Percentiles rank a stretch among this genome's conserved stretches.
These are phyloP conservation scores for Halictus ligatus DNA, from an alignment of 2,888 invertebrate species.

Conservation along the genomic window DNA sequence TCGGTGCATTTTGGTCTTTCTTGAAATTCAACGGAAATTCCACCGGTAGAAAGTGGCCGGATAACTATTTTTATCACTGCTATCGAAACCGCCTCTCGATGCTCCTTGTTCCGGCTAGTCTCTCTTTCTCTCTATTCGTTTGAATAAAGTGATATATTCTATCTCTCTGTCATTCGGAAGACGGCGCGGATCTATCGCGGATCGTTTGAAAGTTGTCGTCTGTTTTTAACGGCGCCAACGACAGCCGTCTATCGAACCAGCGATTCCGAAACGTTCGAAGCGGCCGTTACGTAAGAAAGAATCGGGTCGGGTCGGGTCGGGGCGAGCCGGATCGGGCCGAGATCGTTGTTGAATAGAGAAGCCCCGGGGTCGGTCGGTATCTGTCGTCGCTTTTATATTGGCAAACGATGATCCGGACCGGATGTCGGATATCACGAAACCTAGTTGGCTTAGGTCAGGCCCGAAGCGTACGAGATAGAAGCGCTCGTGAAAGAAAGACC, in stretches of 20 bases:
- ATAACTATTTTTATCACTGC: conserved; percentile 7
- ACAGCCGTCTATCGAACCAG: not conserved
- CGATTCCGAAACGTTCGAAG: not conserved
- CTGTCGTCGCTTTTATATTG: conserved; percentile 25
- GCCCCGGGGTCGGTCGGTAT: not conserved
- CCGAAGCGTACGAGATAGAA: conserved; percentile 3
- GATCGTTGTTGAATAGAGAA: conserved; percentile 5
- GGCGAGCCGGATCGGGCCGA: not conserved
- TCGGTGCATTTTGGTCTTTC: conserved; percentile 45
- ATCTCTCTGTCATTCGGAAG: too few relatives aligned
- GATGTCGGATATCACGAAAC: conserved; percentile 78
- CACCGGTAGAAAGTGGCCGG: conserved; percentile 23
- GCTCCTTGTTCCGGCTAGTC: too few relatives aligned
- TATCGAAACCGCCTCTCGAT: not conserved
- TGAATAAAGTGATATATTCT: too few relatives aligned
- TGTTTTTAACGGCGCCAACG: not conserved
- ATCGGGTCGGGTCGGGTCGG: not conserved
- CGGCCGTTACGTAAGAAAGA: conserved; percentile 9
- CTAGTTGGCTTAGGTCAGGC: conserved; percentile 75
- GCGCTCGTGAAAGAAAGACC: conserved; percentile 10
- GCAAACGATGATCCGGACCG: conserved; percentile 73
- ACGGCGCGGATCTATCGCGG: too few relatives aligned
- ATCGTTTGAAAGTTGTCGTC: too few relatives aligned
- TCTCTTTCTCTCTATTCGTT: not conserved
- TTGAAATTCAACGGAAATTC: conserved; percentile 39